Conservation (phyloP, 53 echinoderm and acorn worm species). For the Patiria pectinifera region DNA sequence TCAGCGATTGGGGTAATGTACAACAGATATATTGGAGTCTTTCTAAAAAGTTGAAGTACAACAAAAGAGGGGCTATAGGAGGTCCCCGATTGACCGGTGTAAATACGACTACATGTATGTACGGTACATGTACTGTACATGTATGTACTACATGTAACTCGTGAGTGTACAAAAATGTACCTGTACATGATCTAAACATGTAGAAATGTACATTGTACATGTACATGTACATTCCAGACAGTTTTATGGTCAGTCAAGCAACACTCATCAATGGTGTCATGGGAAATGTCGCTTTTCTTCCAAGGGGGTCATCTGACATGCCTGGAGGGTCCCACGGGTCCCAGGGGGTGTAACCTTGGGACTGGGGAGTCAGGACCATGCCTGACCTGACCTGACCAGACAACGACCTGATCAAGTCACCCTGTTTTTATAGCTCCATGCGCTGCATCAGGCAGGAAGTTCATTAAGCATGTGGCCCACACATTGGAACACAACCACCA, state of each 20-base stretch:
- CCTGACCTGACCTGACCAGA: neutral
- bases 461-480: conserved; percentile 40
- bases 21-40: too few relatives aligned
- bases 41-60: too few relatives aligned
- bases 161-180: too few relatives aligned
- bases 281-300: neutral
- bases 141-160: too few relatives aligned
- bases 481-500: conserved; percentile 15
- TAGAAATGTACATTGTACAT: too few relatives aligned
- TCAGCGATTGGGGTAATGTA: too few relatives aligned
- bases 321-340: neutral
- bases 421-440: too few relatives aligned
- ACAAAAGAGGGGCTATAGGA: too few relatives aligned
- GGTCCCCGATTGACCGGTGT: too few relatives aligned
- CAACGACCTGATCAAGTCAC: neutral
- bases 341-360: conserved; percentile 39
- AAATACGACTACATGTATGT: too few relatives aligned
- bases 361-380: neutral
- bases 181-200: too few relatives aligned
- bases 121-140: too few relatives aligned
- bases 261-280: neutral
- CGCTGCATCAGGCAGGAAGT: neutral
- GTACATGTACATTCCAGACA: neutral
- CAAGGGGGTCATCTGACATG: neutral
- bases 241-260: neutral